Percentiles rank a stretch among this genome's conserved stretches.
Conservation (phyloP, 2,888 invertebrate species). For the Epinotia nisella region DNA sequence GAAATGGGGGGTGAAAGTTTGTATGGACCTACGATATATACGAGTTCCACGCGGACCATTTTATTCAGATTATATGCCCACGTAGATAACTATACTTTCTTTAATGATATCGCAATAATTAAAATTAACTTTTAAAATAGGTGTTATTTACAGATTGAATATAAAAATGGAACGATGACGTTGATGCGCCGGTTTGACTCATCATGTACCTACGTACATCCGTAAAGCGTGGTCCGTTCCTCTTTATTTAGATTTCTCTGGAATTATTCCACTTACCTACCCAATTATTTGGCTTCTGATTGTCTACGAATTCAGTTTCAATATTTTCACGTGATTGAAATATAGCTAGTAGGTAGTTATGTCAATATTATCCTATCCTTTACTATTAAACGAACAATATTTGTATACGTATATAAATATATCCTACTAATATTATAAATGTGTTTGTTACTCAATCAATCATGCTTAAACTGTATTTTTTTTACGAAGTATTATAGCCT, state of each 20-base stretch:
- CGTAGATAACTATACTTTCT: no score
- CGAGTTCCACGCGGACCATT: no score
- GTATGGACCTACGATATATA: no score
- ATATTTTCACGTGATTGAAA: neutral
- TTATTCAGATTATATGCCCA: no score
- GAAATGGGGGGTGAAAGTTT: no score
- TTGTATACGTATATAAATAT: no score
- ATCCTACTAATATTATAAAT: no score
- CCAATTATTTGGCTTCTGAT: neutral
- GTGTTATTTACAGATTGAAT: neutral
- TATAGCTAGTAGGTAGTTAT: neutral
- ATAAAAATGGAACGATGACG: neutral
- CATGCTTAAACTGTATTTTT: no score
- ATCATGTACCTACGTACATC: slow-evolving; percentile 19
- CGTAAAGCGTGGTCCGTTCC: slow-evolving; percentile 25
- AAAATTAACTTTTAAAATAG: neutral
- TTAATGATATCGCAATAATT: no score
- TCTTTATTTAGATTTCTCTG: slow-evolving; percentile 40
- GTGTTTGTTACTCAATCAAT: no score
- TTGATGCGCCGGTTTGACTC: neutral
- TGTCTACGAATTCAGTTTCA: neutral
- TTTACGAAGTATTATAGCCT: no score
- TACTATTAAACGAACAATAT: no score
- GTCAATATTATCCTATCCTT: neutral
- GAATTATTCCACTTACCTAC: slow-evolving; percentile 18